phyloP scores from a whole-genome alignment of 2,797 vertebrate genomes.

The Anolis apletophallus region DNA sequence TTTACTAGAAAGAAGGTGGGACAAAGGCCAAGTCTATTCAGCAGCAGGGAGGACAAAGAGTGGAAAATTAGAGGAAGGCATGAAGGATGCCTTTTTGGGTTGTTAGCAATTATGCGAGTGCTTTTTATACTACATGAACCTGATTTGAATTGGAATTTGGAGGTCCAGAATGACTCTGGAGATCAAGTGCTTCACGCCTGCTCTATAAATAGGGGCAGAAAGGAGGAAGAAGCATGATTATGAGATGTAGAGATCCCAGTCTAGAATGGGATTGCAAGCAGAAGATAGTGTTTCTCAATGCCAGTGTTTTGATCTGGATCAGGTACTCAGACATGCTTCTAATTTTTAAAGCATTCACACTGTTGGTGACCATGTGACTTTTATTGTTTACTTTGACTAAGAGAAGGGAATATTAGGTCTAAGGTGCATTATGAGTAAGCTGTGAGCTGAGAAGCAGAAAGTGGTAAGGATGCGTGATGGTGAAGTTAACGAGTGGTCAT shows the following conservation, averaged over 20 bases:
- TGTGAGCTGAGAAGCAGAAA: not conserved
- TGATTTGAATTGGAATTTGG: not conserved
- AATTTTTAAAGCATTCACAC: not conserved
- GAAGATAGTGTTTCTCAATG: too few relatives aligned
- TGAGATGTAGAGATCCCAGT: not conserved
- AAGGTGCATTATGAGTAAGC: not conserved
- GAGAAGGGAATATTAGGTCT: not conserved
- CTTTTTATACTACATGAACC: not conserved
- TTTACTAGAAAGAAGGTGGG: not conserved
- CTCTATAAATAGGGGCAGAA: not conserved
- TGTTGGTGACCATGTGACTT: too few relatives aligned
- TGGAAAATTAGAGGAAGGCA: not conserved
- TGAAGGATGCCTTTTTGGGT: not conserved
- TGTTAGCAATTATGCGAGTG: not conserved
- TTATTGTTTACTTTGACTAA: too few relatives aligned
- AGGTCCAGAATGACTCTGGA: not conserved
- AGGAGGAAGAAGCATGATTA: not conserved
- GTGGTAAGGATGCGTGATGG: not conserved
- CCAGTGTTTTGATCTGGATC: too few relatives aligned
- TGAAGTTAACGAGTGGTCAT: not conserved
- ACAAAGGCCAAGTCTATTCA: not conserved
- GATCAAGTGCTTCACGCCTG: too few relatives aligned
- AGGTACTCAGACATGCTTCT: not conserved
- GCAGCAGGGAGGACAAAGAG: not conserved
- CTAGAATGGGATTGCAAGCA: not conserved